Evolutionary conservation across 92 coral and sea anemone species (phyloP).

Genomic region (Epizoanthus scotinus): DNA sequence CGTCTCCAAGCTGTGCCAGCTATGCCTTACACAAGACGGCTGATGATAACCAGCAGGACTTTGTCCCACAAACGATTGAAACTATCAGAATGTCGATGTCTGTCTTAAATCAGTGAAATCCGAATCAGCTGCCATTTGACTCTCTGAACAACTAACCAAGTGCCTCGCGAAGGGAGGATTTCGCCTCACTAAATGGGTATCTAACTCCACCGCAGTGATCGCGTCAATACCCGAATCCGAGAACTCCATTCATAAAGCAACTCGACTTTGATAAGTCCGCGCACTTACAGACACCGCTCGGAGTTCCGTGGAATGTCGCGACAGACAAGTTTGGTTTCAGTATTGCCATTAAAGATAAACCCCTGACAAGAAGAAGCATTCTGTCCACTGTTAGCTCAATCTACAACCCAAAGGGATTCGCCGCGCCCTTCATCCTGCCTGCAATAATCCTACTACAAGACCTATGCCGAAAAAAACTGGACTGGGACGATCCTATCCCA

Average conservation of each 20-base stretch:
- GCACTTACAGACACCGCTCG: constrained; percentile 22
- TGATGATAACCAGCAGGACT: background rate
- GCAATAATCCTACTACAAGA: constrained; percentile 39
- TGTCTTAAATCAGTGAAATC: constrained; percentile 28
- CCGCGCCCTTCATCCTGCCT: constrained; percentile 40
- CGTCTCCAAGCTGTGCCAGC: background rate
- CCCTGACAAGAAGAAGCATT: constrained; percentile 39
- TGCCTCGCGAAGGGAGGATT: constrained; percentile 40
- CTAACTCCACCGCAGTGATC: constrained; percentile 30
- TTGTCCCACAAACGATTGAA: constrained; percentile 23
- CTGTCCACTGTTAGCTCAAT: constrained; percentile 41
- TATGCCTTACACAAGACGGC: background rate
- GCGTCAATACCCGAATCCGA: constrained; percentile 28
- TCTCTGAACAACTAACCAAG: constrained; percentile 10
- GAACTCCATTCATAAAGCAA: constrained; percentile 21
- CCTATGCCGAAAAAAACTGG: constrained; percentile 35
- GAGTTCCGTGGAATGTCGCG: constrained; percentile 47
- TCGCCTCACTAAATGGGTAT: constrained; percentile 35
- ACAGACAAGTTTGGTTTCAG: constrained; percentile 40
- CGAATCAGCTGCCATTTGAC: constrained; percentile 28
- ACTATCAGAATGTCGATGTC: constrained; percentile 44
- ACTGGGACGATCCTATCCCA: constrained; percentile 38
- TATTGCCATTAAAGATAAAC: constrained; percentile 36
- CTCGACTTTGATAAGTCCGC: constrained; percentile 29
- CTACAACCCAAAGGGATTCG: constrained; percentile 45